Evolutionary conservation across 92 coral and sea anemone species (phyloP).

Genomic region (Nematostella vectensis): DNA sequence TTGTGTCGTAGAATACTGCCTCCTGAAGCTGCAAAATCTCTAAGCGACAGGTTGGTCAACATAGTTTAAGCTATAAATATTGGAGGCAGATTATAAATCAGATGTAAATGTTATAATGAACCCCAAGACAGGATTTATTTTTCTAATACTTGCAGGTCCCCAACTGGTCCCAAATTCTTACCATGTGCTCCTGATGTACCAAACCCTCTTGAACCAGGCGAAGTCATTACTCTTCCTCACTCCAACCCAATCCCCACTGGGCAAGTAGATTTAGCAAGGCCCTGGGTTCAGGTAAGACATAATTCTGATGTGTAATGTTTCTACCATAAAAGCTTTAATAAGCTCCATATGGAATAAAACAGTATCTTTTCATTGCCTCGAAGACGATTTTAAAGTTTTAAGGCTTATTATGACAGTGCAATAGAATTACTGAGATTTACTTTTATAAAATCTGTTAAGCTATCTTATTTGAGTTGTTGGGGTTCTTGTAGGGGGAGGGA

Average conservation of each 20-base stretch:
- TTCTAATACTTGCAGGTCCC: slow-evolving; percentile 12
- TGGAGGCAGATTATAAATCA: no score
- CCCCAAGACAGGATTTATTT: no score
- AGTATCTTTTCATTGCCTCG: background rate
- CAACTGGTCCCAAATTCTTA: slow-evolving; percentile 16
- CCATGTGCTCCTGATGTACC: slow-evolving; percentile 59
- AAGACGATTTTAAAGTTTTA: no score
- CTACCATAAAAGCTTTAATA: background rate
- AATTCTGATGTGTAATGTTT: no score
- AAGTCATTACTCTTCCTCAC: slow-evolving; percentile 70
- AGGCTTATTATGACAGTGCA: no score
- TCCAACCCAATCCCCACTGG: slow-evolving; percentile 86
- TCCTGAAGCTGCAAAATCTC: slow-evolving; percentile 19
- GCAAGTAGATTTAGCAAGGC: slow-evolving; percentile 79
- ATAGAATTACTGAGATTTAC: no score
- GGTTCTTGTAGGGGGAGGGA: no score
- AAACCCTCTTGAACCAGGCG: slow-evolving; percentile 73
- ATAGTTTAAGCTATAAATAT: no score
- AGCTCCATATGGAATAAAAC: background rate
- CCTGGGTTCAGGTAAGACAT: slow-evolving; percentile 82
- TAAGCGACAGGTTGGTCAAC: slow-evolving; percentile 14
- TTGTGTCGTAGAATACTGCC: slow-evolving; percentile 75
- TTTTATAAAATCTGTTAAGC: no score
- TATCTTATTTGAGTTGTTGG: no score
- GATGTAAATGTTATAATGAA: no score